Percentiles rank a stretch among this genome's conserved stretches.
Conservation (phyloP, 2,113 vertebrate species). For the Xenus cinereus region DNA sequence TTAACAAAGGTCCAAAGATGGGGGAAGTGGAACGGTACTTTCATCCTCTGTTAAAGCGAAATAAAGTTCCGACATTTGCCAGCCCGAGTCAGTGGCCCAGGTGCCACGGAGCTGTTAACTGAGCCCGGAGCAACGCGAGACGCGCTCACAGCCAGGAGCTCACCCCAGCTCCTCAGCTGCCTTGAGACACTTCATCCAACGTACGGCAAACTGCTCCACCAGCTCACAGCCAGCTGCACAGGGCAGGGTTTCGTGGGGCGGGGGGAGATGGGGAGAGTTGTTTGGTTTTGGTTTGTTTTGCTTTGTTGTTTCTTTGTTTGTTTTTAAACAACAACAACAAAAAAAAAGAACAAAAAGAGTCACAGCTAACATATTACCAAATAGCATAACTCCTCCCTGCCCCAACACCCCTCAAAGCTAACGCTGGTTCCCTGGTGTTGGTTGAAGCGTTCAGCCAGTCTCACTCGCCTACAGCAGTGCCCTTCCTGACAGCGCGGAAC, state of each 20-base stretch:
- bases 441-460: background rate
- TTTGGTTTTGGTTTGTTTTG: background rate
- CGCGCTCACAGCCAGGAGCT: background rate
- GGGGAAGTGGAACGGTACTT: background rate
- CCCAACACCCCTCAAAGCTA: background rate
- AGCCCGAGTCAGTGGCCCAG: background rate
- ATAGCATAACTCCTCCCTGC: background rate
- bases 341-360: too few species aligned
- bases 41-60: background rate
- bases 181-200: background rate
- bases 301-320: background rate
- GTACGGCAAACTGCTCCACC: background rate
- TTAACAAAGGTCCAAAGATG: background rate
- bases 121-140: background rate
- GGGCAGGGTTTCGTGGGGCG: accelerated
- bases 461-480: background rate
- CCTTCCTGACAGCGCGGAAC: conserved; percentile 58
- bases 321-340: background rate
- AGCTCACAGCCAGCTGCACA: background rate
- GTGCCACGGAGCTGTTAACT: background rate
- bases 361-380: background rate
- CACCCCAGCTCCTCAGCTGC: background rate
- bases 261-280: too few species aligned
- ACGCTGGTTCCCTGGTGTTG: background rate
- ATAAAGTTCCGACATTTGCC: background rate